Evolutionary conservation across 2,888 invertebrate species (phyloP), one percentile per base, ranked within the genome.

Genomic region (Elegia similella): DNA sequence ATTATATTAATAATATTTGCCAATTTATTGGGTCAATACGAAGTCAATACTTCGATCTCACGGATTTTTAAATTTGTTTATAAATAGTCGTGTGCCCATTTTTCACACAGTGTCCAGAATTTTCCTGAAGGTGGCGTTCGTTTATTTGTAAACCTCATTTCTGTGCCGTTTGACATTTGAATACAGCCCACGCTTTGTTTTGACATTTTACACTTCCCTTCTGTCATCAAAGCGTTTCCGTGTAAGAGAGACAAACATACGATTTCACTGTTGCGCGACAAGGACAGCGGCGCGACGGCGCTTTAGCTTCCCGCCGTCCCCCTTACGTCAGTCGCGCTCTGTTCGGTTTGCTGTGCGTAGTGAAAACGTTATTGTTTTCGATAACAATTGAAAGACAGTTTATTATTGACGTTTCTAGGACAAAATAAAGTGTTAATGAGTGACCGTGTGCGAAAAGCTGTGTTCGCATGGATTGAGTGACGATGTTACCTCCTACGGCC

Each of bases 401-500:
- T 48, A 57, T 63, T 62, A 61, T 61, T 64, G 59, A 63, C 63
- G 68, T 60, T 67, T 57, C 60, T 68, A 68, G 66, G 59, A 74
- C 64, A 65, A 69, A 68, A 55, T 62, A 59, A 10, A 57, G 66
- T 72, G 68, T 74, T 62, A 74, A 68, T 59, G 66, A 72, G 78
- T 78, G 76, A 78, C 73, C 72, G 58, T 65, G 71, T 74, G 78
- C 66, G 63, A 63, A 73, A 74, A 67, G 70, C 71, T 70, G 65
- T 78, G 71, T 78, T 80, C 82, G 67, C 75, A 88, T 89, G 88
- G 85, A 86, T 86, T 88, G 80, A 87, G 79, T 84, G 81, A 89
- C 80, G 78, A 90, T 90, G 90, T 82, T 90, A 84, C 88, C 89
- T 78, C 90, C 89, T 80, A 82, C 86, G 84, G 86, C 87, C 86